Evolutionary conservation across 2,113 vertebrate genomes (phyloP).

Genomic region (Cettia cetti): DNA sequence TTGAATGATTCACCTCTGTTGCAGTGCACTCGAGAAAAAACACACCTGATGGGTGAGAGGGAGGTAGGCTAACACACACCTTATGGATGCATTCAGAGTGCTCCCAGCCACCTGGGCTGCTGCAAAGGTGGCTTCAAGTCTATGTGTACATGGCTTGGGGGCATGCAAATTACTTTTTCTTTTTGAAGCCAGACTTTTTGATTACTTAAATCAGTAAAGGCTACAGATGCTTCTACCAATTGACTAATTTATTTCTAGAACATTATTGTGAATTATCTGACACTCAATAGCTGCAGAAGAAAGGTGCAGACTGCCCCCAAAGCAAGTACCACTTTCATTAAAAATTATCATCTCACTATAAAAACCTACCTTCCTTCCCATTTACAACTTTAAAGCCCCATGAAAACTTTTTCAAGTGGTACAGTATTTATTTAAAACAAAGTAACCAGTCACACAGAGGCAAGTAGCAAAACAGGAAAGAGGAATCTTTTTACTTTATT

Average conservation of each 20-base stretch:
- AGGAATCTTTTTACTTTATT: background rate
- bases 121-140: background rate
- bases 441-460: background rate
- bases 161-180: background rate
- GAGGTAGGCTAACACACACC: background rate
- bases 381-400: background rate
- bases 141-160: accelerated
- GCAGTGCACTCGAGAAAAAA: background rate
- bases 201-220: background rate
- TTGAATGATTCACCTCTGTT: background rate
- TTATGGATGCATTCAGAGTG: background rate
- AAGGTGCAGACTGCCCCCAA: background rate
- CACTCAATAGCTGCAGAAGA: background rate
- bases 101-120: background rate
- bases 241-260: background rate
- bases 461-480: background rate
- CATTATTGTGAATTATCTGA: background rate
- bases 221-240: background rate
- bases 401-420: background rate
- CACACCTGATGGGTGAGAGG: accelerated
- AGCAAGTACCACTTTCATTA: background rate
- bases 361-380: background rate
- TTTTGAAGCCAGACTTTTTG: background rate
- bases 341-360: background rate
- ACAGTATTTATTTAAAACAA: background rate